These are phyloP conservation scores for Laterallus jamaicensis DNA, from an alignment of 2,113 vertebrate species.

Conservation along the genomic window DNA sequence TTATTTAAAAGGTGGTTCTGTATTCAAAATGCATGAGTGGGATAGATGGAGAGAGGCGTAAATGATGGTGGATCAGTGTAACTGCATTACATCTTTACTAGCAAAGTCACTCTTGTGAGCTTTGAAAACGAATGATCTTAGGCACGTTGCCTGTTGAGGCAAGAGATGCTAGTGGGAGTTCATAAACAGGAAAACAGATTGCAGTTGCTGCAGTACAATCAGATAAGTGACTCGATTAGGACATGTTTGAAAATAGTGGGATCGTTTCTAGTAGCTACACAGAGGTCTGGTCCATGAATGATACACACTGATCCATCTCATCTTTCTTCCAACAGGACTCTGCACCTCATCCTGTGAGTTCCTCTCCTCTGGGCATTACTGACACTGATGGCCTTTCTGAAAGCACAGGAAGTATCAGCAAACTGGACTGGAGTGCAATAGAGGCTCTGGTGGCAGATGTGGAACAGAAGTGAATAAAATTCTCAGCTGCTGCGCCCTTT, in stretches of 20 bases:
- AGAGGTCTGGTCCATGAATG: background rate
- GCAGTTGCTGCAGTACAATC: background rate
- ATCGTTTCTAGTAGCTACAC: background rate
- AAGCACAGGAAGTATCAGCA: slow-evolving; percentile 84
- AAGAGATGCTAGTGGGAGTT: background rate
- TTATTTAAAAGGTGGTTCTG: background rate
- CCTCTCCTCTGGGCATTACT: background rate
- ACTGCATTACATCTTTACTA: background rate
- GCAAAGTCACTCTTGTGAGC: background rate
- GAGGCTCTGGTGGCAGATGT: slow-evolving; percentile 85
- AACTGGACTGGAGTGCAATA: slow-evolving; percentile 89
- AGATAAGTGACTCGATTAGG: background rate
- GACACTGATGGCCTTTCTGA: slow-evolving; percentile 76
- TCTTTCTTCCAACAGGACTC: slow-evolving; percentile 12
- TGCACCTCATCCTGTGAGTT: background rate
- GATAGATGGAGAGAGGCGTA: background rate
- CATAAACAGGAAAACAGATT: background rate
- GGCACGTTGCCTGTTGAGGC: background rate
- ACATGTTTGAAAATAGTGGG: background rate
- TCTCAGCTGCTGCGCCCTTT: background rate
- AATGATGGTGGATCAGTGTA: background rate
- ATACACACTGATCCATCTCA: background rate
- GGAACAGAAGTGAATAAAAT: slow-evolving; percentile 49
- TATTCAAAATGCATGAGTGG: rapidly evolving
- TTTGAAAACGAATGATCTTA: background rate